Percentiles rank a stretch among this genome's conserved stretches.
Evolutionary conservation across 2,113 vertebrate species (phyloP).

Genomic region (Trichechus manatus): DNA sequence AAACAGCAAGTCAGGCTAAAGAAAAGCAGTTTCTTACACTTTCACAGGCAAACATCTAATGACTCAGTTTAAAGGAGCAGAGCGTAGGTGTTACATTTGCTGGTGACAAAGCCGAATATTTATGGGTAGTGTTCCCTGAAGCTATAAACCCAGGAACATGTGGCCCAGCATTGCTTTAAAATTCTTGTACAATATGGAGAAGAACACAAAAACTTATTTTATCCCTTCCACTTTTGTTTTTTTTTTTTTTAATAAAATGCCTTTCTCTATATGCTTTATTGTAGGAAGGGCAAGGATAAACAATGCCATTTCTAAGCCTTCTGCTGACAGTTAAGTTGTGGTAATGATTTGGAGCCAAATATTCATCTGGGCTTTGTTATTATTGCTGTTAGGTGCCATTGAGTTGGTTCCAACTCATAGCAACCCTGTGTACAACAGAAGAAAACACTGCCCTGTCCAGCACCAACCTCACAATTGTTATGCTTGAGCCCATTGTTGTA

Average conservation of each 20-base stretch:
- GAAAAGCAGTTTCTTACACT: conserved; percentile 47
- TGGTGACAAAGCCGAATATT: conserved; percentile 8
- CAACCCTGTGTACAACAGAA: no score
- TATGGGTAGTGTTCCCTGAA: conserved; percentile 16
- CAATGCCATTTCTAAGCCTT: background rate
- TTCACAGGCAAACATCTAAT: conserved; percentile 27
- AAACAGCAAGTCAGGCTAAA: background rate
- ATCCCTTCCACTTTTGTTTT: background rate
- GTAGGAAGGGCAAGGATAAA: background rate
- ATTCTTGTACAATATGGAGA: conserved; percentile 4
- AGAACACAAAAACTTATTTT: background rate
- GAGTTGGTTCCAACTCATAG: no score
- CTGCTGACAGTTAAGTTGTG: background rate
- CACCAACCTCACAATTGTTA: no score
- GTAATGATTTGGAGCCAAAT: background rate
- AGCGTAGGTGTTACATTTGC: conserved; percentile 13
- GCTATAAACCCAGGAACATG: background rate
- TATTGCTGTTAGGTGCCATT: no score
- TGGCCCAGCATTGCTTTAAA: conserved; percentile 10
- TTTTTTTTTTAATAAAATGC: background rate
- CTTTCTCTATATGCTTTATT: background rate
- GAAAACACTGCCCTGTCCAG: no score
- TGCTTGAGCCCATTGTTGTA: no score
- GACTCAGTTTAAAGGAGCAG: background rate
- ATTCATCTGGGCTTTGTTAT: background rate